Conservation (phyloP, 2,797 vertebrate genomes). For the Acanthurus lineatus region DNA sequence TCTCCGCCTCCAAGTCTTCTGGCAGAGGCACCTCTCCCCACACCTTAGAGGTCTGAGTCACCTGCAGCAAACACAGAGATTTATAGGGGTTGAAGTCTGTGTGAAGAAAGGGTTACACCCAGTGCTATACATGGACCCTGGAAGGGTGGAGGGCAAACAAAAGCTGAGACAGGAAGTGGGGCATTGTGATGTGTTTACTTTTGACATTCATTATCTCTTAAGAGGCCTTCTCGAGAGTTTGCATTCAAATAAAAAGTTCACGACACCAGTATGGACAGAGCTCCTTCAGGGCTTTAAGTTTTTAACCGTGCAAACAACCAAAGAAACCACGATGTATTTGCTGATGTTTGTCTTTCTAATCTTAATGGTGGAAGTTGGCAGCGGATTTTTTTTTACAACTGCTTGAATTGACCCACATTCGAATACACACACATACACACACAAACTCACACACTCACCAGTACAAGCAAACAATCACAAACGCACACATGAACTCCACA, state of each 20-base stretch:
- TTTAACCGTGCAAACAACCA: neutral
- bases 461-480: neutral
- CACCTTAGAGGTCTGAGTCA: constrained; percentile 85
- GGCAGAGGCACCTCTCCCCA: constrained; percentile 86
- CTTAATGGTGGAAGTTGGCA: constrained; percentile 1
- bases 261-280: neutral
- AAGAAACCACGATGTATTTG: constrained; percentile 6
- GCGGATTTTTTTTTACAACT: constrained; percentile 41
- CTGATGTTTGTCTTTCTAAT: neutral
- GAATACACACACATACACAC: neutral
- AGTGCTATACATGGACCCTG: constrained; percentile 44
- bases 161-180: constrained; percentile 59
- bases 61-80: constrained; percentile 78
- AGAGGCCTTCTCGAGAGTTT: constrained; percentile 21
- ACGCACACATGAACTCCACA: neutral
- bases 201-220: constrained; percentile 66
- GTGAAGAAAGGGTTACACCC: constrained; percentile 59
- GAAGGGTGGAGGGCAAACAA: constrained; percentile 68
- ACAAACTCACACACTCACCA: neutral
- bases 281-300: neutral
- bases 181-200: constrained; percentile 73
- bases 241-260: constrained; percentile 48
- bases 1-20: constrained; percentile 82
- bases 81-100: constrained; percentile 71
- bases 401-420: constrained; percentile 45